These are phyloP conservation scores for Cerastis rubricosa DNA, from an alignment of 2,888 invertebrate species.

Conservation along the genomic window DNA sequence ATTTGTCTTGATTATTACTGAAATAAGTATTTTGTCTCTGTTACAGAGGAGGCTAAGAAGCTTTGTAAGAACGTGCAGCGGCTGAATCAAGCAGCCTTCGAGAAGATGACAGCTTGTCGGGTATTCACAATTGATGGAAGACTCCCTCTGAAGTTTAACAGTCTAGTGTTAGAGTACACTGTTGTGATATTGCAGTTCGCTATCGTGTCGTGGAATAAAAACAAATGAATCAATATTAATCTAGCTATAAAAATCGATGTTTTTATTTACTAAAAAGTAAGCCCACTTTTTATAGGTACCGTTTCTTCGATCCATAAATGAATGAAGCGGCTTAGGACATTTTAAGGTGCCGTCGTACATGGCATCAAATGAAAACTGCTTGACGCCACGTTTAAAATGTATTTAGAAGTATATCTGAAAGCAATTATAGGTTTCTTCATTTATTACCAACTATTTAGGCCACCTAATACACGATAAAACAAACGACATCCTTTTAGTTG, in stretches of 20 bases:
- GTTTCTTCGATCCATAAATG: neutral
- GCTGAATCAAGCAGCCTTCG: slow-evolving; percentile 27
- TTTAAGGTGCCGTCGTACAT: neutral
- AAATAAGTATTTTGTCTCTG: neutral
- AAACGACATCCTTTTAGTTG: slow-evolving; percentile 1
- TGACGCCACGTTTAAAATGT: neutral
- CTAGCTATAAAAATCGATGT: neutral
- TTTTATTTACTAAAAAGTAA: neutral
- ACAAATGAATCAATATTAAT: neutral
- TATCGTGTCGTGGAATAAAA: neutral
- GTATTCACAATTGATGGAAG: slow-evolving; percentile 20
- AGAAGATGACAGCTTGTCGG: slow-evolving; percentile 34
- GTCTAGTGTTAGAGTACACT: slow-evolving; percentile 35
- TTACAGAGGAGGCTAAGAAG: slow-evolving; percentile 38
- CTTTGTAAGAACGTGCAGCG: slow-evolving; percentile 44
- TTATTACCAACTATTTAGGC: neutral
- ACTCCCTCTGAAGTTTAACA: slow-evolving; percentile 26
- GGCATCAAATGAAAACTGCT: neutral
- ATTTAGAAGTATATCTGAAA: neutral
- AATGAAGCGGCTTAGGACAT: neutral
- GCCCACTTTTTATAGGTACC: too few relatives aligned
- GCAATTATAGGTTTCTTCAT: neutral
- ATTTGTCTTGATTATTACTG: neutral
- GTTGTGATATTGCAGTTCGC: slow-evolving; percentile 39
- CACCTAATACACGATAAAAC: neutral